Conservation (phyloP, 2,888 invertebrate genomes). For the Griposia aprilina region DNA sequence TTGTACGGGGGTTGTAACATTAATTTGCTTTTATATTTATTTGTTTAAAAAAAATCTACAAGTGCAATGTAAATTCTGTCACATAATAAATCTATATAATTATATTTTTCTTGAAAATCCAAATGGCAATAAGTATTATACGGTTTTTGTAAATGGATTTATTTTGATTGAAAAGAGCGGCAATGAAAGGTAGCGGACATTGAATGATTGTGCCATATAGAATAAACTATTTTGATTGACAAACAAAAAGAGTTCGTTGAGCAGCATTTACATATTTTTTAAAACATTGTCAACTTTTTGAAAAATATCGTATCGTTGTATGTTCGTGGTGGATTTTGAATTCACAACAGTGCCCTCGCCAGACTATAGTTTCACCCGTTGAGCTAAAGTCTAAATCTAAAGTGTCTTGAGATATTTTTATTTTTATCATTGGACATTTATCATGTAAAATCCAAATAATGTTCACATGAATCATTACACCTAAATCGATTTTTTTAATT, state of each 20-base stretch:
- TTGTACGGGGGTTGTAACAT: no score
- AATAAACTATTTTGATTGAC: not conserved
- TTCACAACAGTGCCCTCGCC: not conserved
- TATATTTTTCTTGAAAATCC: not conserved
- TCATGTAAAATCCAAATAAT: no score
- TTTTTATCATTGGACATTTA: no score
- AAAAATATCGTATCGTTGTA: not conserved
- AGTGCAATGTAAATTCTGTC: not conserved
- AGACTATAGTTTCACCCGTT: no score
- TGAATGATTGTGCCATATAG: conserved; percentile 6
- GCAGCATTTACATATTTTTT: not conserved
- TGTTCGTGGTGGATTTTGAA: not conserved
- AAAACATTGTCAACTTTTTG: not conserved
- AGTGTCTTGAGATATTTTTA: not conserved
- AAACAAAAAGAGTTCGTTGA: not conserved
- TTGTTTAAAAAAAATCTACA: not conserved
- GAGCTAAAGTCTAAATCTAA: not conserved
- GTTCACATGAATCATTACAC: not conserved
- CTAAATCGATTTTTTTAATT: conserved; percentile 7
- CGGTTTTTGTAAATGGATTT: not conserved
- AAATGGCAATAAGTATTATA: not conserved
- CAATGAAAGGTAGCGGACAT: not conserved
- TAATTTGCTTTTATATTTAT: not conserved
- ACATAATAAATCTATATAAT: no score
- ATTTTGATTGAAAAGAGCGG: not conserved